A percentile compares a stretch with the other conserved stretches of the same genome.
phyloP scores from a whole-genome alignment of 2,113 vertebrate species.

The Ibidorhyncha struthersii region DNA sequence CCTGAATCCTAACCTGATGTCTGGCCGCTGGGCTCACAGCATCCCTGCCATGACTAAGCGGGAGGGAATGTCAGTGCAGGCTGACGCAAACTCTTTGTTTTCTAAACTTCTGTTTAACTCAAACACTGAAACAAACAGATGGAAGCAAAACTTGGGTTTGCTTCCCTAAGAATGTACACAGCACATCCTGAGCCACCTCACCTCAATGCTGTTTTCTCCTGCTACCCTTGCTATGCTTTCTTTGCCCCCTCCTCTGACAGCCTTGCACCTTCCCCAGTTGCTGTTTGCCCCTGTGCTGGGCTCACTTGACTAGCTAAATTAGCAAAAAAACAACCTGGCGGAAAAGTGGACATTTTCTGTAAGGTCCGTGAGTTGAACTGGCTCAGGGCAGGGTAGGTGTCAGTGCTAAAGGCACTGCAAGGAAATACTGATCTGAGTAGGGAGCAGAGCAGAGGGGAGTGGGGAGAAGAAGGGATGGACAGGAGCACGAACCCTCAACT shows the following conservation, averaged over 20 bases:
- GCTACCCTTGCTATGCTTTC: neutral
- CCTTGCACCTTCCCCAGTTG: neutral
- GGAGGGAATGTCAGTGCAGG: neutral
- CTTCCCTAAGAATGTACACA: accelerated
- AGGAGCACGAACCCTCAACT: accelerated
- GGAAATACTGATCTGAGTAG: neutral
- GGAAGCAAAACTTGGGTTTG: neutral
- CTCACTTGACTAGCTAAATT: neutral
- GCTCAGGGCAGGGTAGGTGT: neutral
- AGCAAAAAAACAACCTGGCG: neutral
- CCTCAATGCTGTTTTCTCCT: neutral
- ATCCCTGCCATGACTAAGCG: neutral
- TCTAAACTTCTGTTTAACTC: neutral
- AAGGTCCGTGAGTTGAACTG: accelerated
- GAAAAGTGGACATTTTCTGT: neutral
- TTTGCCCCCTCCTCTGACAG: neutral
- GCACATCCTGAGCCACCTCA: neutral
- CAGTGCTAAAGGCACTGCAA: neutral
- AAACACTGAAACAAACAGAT: neutral
- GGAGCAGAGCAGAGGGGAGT: neutral
- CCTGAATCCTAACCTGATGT: accelerated
- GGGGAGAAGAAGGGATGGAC: neutral
- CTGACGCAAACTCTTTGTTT: neutral
- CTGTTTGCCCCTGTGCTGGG: neutral
- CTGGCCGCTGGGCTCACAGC: neutral